Evolutionary conservation across 2,888 invertebrate species (phyloP), one percentile per base, ranked within the genome.

Genomic region (Oasisia sp.): DNA sequence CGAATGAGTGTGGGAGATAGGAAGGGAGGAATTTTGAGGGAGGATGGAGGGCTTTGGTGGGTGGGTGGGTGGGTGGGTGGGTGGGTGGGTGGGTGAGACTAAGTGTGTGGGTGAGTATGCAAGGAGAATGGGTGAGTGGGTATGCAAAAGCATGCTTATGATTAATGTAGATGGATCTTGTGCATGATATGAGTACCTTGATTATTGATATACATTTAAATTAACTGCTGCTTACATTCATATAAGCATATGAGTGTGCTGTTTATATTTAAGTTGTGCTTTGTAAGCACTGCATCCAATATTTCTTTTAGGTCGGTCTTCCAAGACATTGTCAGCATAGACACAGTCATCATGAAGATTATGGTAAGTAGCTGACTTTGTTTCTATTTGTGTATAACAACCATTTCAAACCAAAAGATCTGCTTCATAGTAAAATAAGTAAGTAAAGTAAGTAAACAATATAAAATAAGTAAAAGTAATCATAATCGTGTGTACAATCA

Each of bases 261-360:
- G 44, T 91, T 14, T 7, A 14, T 7, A 91, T 90, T 38, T 90
- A 27, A 90, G 27, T 44, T 7, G 7, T 32, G 19, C 5, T 27
- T 90, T 32, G 14, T 38, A 90, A 38, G 27, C 32, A 27, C 8
- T 90, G 32, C 32, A 90, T 7, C 44, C 44, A 44, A 44, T 89
- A 44, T 32, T 92, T n/a, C 91, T 92, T 92, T 92, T 96, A 98
- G 98, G 96, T 98, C 98, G 12, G 98, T 98, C 95, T 98, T 98
- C 95, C 98, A 98, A 97, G 98, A 98, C 95, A 98, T 98, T 97
- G 97, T 98, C 91, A 98, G 98, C 94, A 97, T 98, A 97, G 98
- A 98, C 94, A 97, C 97, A 93, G 97, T 98, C 0, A 98, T 98
- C 58, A 97, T 98, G 96, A 98, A 98, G 95, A 98, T 98, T 93